Conservation (phyloP, 1,140 invertebrate species). For the Andricus grossulariae region DNA sequence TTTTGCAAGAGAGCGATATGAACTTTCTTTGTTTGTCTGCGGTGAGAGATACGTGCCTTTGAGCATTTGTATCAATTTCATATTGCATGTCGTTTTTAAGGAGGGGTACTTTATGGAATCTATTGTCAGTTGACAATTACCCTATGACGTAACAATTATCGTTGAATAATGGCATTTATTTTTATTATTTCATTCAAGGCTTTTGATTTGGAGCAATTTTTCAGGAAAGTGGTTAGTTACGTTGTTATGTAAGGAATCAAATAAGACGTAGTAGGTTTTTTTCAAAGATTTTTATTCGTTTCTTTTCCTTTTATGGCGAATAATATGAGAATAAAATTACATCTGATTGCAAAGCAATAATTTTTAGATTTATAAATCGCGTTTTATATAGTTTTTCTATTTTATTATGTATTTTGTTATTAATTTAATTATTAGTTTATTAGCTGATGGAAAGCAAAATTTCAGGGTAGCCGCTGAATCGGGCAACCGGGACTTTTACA, state of each 20-base stretch:
- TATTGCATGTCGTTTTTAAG: not conserved
- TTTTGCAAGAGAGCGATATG: not conserved
- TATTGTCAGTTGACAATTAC: not conserved
- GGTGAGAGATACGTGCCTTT: not conserved
- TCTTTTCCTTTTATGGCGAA: not conserved
- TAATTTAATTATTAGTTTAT: no score
- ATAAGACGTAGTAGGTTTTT: not conserved
- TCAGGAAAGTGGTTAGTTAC: not conserved
- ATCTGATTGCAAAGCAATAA: not conserved
- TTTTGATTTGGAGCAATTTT: constrained; percentile 7
- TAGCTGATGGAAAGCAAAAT: no score
- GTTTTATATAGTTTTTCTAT: no score
- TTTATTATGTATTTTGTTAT: no score
- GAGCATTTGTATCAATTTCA: not conserved
- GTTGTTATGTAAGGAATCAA: constrained; percentile 19
- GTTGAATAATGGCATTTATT: not conserved
- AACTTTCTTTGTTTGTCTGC: not conserved
- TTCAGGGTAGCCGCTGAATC: no score
- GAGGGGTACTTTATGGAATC: not conserved
- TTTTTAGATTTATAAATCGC: not conserved
- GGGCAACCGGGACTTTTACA: no score
- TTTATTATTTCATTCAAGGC: not conserved
- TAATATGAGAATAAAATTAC: not conserved
- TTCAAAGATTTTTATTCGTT: not conserved
- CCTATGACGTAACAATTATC: not conserved